Evolutionary conservation across 2,113 vertebrate genomes (phyloP).

Genomic region (Upupa epops): DNA sequence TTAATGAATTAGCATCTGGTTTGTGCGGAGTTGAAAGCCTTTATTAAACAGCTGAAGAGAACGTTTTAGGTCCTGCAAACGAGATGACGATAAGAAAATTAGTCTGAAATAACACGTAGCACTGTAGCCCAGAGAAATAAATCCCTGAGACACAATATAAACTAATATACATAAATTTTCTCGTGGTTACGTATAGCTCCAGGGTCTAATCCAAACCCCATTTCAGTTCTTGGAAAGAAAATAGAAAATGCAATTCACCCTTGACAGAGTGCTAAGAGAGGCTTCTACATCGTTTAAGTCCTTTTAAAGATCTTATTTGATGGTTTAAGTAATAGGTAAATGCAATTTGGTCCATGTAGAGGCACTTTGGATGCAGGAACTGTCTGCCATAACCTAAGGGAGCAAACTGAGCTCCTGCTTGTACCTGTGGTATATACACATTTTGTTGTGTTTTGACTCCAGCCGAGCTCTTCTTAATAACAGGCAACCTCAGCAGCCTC

Average conservation of each 20-base stretch:
- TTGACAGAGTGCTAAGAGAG: conserved; percentile 18
- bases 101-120: conserved; percentile 8
- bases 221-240: conserved; percentile 54
- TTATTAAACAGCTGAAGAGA: conserved; percentile 27
- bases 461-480: conserved; percentile 43
- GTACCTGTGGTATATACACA: neutral
- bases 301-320: conserved; percentile 47
- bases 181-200: conserved; percentile 7
- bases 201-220: conserved; percentile 46
- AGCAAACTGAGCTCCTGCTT: neutral
- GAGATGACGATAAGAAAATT: conserved; percentile 45
- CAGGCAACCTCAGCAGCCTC: neutral
- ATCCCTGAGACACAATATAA: conserved; percentile 43
- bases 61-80: conserved; percentile 13
- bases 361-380: neutral
- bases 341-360: conserved; percentile 17
- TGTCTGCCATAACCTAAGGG: conserved; percentile 16
- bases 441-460: conserved; percentile 38
- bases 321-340: conserved; percentile 59
- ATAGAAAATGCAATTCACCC: conserved; percentile 30
- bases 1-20: neutral
- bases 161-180: conserved; percentile 60
- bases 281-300: conserved; percentile 39
- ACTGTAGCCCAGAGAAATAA: conserved; percentile 26
- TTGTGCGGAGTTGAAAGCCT: neutral